Evolutionary conservation across 2,113 vertebrate species (phyloP), one percentile per base, ranked within the genome.

Genomic region (Hyperopisus bebe): DNA sequence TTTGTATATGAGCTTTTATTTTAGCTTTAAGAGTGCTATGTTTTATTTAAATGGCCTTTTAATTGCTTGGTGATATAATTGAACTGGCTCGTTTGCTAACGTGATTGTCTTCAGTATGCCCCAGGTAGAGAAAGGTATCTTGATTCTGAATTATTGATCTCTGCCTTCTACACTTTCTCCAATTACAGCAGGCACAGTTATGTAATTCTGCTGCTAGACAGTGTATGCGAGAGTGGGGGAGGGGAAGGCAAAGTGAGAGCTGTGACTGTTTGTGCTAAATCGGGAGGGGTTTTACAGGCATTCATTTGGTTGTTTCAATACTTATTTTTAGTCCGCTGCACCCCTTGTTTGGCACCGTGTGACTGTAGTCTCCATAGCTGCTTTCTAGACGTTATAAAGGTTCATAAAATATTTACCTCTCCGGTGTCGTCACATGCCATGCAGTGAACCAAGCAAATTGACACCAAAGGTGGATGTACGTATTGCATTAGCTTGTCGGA

Each of bases 131-230:
- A 46, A 42, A 77, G 58, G 55, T 87, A 35, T 50, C 89, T 74
- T n/a, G 77, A 82, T 70, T 53, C 58, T 90, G 70, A 90, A 90
- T 90, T 66, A 87, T 90, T 51, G 89, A 90, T 90, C 53, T 70
- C 46, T 39, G 84, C 66, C 31, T 84, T 90, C 84, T 77, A 48
- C 62, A 77, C 62, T 35, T 55, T 74, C 89, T 90, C 58, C 55
- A 87, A 90, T 90, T 86, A 90, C 83, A 90, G 84, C 17, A 74
- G 84, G 89, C 84, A 90, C 55, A 87, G 89, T 90, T 90, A 90
- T 90, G 89, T 90, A 90, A 90, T 90, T 86, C 89, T 90, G 58
- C 58, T 35, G 27, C 42, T 87, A 50, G 58, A 77, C 55, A 15
- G 89, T 62, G 53, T 58, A 51, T n/a, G 27, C 13, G 15, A 51